These are phyloP conservation scores for Mergus octosetaceus DNA, from an alignment of 2,797 vertebrate genomes.

Conservation along the genomic window DNA sequence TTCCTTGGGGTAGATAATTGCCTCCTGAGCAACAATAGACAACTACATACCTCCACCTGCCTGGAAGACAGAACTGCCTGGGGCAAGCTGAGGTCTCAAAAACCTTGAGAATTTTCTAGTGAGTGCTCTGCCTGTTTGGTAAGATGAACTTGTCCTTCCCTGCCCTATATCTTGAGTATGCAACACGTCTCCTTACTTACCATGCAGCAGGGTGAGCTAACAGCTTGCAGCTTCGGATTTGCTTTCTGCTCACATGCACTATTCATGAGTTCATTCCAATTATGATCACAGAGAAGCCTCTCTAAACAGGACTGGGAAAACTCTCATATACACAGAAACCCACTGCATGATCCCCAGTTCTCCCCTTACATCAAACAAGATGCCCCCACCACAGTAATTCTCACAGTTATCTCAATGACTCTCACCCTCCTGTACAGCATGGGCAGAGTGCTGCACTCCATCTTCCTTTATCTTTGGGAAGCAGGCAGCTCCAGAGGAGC, in stretches of 20 bases:
- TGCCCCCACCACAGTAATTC: neutral
- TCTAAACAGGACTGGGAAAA: neutral
- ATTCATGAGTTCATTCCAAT: constrained; percentile 36
- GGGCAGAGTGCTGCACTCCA: constrained; percentile 18
- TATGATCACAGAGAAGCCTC: constrained; percentile 27
- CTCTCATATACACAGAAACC: neutral
- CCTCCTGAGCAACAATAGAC: neutral
- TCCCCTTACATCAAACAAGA: neutral
- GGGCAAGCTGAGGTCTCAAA: neutral
- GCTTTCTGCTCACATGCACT: constrained; percentile 44
- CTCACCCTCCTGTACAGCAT: neutral
- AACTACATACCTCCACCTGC: neutral
- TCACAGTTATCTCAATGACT: constrained; percentile 3
- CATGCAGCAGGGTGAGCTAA: neutral
- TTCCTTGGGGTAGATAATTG: neutral
- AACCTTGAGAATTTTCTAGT: neutral
- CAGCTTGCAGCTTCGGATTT: constrained; percentile 3
- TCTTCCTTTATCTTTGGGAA: constrained; percentile 63
- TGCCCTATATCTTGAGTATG: constrained; percentile 18
- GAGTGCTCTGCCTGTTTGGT: neutral
- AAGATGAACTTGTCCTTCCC: neutral
- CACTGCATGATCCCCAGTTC: neutral
- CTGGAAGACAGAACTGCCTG: neutral
- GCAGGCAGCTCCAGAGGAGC: constrained; percentile 29
- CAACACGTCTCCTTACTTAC: neutral